Evolutionary conservation across 2,888 invertebrate species (phyloP).

Genomic region (Pharmacophagus antenor): DNA sequence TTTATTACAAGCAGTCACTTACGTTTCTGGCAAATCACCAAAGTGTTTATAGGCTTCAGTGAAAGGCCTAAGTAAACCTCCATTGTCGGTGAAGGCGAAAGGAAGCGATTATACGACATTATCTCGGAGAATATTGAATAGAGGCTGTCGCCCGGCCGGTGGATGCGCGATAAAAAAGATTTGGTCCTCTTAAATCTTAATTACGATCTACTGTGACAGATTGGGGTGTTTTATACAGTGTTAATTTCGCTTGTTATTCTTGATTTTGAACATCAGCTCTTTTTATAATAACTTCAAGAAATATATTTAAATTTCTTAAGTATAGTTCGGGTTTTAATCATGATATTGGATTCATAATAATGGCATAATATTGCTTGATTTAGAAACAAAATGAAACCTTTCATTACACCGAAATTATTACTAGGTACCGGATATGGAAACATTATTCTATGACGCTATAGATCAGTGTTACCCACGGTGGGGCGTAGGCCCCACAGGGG

Average conservation of each 20-base stretch:
- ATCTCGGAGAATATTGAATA: conserved; percentile 27
- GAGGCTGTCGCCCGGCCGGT: neutral
- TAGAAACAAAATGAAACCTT: no score
- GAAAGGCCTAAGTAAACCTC: conserved; percentile 24
- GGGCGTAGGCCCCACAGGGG: no score
- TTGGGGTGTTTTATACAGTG: conserved; percentile 27
- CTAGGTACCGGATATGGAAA: no score
- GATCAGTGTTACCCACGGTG: no score
- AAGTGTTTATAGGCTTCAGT: conserved; percentile 20
- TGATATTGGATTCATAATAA: no score
- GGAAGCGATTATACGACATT: conserved; percentile 29
- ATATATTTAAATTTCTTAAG: no score
- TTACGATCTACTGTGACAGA: conserved; percentile 28
- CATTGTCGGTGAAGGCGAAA: conserved; percentile 19
- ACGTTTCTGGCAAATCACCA: conserved; percentile 21
- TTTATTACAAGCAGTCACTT: conserved; percentile 13
- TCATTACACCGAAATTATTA: no score
- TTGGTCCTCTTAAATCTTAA: conserved; percentile 26
- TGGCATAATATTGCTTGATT: no score
- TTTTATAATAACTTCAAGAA: no score
- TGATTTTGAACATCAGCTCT: neutral
- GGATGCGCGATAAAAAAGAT: conserved; percentile 18
- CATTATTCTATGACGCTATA: no score
- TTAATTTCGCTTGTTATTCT: conserved; percentile 15
- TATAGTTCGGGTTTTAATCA: no score